phyloP scores from a whole-genome alignment of 2,113 vertebrate species.

The Narcine bancroftii region DNA sequence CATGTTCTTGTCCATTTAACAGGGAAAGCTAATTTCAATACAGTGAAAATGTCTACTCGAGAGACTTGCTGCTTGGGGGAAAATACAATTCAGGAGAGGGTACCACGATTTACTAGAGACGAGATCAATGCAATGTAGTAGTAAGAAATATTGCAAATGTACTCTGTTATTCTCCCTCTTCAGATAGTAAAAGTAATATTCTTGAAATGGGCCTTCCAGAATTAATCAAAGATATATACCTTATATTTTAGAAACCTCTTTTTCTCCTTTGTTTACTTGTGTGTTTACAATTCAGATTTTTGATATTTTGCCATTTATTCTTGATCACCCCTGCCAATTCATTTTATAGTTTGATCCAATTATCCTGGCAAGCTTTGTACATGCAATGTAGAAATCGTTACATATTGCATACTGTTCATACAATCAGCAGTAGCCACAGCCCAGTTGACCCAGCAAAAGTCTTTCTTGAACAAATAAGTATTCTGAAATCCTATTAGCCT shows the following conservation, averaged over 20 bases:
- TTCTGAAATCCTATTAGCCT: background rate
- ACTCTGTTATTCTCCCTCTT: background rate
- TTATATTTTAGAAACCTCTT: background rate
- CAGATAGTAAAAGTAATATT: background rate
- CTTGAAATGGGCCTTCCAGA: background rate
- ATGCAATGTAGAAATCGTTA: background rate
- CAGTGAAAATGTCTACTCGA: background rate
- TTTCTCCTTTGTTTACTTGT: background rate
- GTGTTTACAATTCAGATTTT: background rate
- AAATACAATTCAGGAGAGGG: background rate
- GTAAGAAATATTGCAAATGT: background rate
- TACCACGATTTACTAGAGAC: background rate
- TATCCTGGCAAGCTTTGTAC: background rate
- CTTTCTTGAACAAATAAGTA: background rate
- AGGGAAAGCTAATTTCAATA: background rate
- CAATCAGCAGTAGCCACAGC: background rate
- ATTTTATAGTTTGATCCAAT: background rate
- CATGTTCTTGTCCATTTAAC: background rate
- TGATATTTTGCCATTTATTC: background rate
- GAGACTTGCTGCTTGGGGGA: background rate
- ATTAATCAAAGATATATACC: background rate
- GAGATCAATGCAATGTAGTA: background rate
- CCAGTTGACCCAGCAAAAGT: background rate
- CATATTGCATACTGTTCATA: background rate
- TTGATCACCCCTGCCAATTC: background rate